These are phyloP conservation scores for Nemurella pictetii DNA, from an alignment of 2,888 invertebrate species.

Conservation along the genomic window DNA sequence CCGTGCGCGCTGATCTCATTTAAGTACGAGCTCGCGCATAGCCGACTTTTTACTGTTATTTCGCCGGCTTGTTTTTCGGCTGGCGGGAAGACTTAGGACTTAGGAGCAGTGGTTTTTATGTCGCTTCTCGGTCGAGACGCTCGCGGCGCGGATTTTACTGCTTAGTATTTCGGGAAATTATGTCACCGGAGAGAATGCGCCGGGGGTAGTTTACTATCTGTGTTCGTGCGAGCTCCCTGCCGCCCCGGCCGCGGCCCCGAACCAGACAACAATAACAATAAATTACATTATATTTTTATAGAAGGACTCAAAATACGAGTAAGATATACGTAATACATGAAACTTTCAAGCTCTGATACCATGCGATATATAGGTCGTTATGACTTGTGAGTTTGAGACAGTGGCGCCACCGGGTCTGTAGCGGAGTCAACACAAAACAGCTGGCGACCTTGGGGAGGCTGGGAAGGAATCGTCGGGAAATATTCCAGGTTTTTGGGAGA, in stretches of 20 bases:
- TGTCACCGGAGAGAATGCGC: neutral
- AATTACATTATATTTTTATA: neutral
- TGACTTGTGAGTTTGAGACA: neutral
- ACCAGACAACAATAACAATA: neutral
- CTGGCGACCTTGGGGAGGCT: too few relatives aligned
- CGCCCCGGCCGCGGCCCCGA: too few relatives aligned
- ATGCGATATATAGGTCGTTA: neutral
- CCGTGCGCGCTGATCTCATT: neutral
- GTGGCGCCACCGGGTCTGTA: too few relatives aligned
- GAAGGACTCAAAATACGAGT: neutral
- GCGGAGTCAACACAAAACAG: too few relatives aligned
- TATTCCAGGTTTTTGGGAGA: too few relatives aligned
- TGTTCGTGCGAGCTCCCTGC: neutral
- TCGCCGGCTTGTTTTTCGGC: neutral
- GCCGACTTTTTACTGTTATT: slow-evolving; percentile 15
- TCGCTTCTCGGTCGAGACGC: neutral
- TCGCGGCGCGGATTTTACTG: neutral
- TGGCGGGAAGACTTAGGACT: neutral
- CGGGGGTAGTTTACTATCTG: neutral
- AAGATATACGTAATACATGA: neutral
- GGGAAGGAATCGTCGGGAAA: too few relatives aligned
- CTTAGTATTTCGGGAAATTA: neutral
- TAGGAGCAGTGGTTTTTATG: neutral
- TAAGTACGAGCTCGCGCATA: neutral
- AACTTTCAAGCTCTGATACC: neutral